These are phyloP conservation scores for Tryphoninae sp. DNA, from an alignment of 2,888 invertebrate genomes.

Conservation along the genomic window DNA sequence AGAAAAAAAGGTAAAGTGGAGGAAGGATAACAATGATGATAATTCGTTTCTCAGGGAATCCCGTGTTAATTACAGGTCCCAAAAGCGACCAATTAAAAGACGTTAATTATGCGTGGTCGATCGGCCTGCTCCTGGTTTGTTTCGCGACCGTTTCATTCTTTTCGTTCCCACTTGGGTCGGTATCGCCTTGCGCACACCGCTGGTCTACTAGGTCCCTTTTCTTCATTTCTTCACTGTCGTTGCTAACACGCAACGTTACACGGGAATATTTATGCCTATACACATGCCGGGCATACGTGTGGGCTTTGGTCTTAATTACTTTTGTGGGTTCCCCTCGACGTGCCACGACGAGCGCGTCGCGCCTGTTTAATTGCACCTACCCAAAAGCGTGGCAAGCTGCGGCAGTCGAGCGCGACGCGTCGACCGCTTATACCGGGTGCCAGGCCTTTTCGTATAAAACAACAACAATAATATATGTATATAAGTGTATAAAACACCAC, in stretches of 20 bases:
- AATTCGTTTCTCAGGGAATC: constrained; percentile 62
- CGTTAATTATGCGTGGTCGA: constrained; percentile 70
- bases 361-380: constrained; percentile 68
- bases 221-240: constrained; percentile 69
- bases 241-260: constrained; percentile 48
- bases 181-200: background rate
- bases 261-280: constrained; percentile 23
- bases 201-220: constrained; percentile 59
- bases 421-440: background rate
- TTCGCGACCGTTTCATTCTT: constrained; percentile 32
- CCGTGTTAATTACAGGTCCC: constrained; percentile 66
- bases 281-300: constrained; percentile 26
- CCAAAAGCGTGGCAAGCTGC: constrained; percentile 49
- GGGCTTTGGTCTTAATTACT: constrained; percentile 72
- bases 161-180: constrained; percentile 50
- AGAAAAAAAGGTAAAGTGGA: constrained; percentile 32
- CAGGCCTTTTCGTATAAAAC: constrained; percentile 4
- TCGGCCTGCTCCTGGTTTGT: constrained; percentile 38
- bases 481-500: background rate
- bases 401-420: constrained; percentile 36
- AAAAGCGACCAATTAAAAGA: constrained; percentile 71
- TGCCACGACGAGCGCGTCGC: constrained; percentile 29
- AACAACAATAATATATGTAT: constrained; percentile 2
- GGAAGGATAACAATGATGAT: constrained; percentile 33
- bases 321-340: constrained; percentile 16